phyloP scores from a whole-genome alignment of 2,113 vertebrate species.

The Cyprinodon variegatus region DNA sequence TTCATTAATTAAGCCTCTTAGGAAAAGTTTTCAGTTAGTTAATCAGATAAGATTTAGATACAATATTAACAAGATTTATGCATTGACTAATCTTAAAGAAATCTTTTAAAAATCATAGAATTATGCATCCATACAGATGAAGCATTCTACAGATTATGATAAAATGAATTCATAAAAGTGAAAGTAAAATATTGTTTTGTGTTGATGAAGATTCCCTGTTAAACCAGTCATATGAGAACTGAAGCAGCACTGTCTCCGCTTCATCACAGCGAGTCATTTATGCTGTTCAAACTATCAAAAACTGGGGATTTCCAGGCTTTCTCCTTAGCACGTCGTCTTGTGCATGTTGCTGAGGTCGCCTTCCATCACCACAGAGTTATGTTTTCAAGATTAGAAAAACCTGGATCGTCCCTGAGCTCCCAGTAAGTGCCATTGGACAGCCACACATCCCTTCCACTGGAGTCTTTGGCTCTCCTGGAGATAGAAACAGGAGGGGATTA shows the following conservation, averaged over 20 bases:
- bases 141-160: constrained; percentile 27
- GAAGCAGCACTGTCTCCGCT: constrained; percentile 63
- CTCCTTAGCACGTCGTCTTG: not conserved
- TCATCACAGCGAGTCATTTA: constrained; percentile 55
- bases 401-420: constrained; percentile 86
- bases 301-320: not conserved
- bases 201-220: constrained; percentile 33
- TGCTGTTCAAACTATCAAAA: constrained; percentile 32
- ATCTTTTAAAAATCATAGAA: not conserved
- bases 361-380: constrained; percentile 83
- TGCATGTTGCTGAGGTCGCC: not conserved
- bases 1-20: not conserved
- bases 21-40: not conserved
- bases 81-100: constrained; percentile 11
- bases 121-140: not conserved
- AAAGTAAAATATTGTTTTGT: not conserved
- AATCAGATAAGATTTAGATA: not conserved
- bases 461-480: constrained; percentile 83
- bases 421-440: constrained; percentile 88
- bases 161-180: constrained; percentile 20
- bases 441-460: constrained; percentile 88
- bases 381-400: constrained; percentile 84
- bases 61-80: not conserved
- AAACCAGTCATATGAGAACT: constrained; percentile 59
- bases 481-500: not conserved